Base-by-base conservation (phyloP, 2,888 invertebrate genomes). In the Cylindroiulus punctatus region DNA sequence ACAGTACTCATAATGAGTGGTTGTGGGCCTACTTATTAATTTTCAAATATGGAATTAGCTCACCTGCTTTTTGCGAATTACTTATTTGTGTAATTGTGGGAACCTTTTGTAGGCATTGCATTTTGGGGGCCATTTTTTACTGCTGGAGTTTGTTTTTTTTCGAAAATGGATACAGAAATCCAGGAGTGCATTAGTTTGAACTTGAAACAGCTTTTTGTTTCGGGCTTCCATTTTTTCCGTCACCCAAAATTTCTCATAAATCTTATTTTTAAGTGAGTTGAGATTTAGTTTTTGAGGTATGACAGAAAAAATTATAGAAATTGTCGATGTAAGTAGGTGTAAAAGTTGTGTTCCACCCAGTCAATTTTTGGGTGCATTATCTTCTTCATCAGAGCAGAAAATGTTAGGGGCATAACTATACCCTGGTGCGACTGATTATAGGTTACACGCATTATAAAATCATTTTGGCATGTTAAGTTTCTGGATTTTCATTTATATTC, bases 401-500 rank as follows among this genome's bases (percentile, higher is more conserved):
- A 84, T 84, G 84, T 84, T 84, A 47, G 84, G 65, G 47, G 84
- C 84, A 84, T 84, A 84, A 84, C 42, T 84, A 84, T 84, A 84
- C 84, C 85, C 85, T 85, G 76, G 36, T 85, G 85, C 30, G 65
- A 85, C 85, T 85, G 85, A 85, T 85, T 85, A 85, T 85, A 85
- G 85, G 85, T 76, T 85, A 85, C 42, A 85, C 85, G 85, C 85
- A 85, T 85, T 85, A 85, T 85, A 65, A 42, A 85, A 85, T 85
- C 85, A 85, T 85, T 85, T 85, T 85, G 84, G 84, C 84, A 47
- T 84, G 42, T 84, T 47, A 47, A 82, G 84, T 84, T 84, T 44
- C 84, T 47, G 44, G 44, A 47, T 84, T 84, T 47, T 84, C 42
- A 65, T 65, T 65, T 65, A 65, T 36, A 82, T 40, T 42, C 82